phyloP scores from a whole-genome alignment of 2,888 invertebrate species.

The Empis livida region DNA sequence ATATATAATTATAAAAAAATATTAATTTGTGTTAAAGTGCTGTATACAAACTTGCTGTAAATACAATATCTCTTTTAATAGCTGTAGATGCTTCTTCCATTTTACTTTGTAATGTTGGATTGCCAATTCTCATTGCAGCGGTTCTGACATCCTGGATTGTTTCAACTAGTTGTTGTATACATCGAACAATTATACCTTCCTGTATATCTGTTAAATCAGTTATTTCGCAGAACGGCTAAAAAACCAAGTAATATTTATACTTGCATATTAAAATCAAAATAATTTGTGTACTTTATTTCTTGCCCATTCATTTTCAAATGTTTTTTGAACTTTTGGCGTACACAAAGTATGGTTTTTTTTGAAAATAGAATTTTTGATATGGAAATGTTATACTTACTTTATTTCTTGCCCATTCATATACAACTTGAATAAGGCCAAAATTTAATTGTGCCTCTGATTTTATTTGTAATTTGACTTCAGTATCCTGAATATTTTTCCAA shows the following conservation, averaged over 20 bases:
- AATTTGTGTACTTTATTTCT: conserved; percentile 59
- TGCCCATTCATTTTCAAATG: conserved; percentile 97
- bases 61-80: conserved; percentile 95
- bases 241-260: conserved; percentile 9
- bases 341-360: too few species aligned
- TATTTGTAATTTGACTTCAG: conserved; percentile 20
- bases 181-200: conserved; percentile 94
- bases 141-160: conserved; percentile 76
- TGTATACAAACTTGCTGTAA: conserved; percentile 92
- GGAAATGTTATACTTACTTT: conserved; percentile 39
- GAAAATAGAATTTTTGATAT: too few species aligned
- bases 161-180: conserved; percentile 94
- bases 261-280: conserved; percentile 3
- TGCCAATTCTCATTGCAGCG: conserved; percentile 86
- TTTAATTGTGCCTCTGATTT: conserved; percentile 54
- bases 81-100: conserved; percentile 90
- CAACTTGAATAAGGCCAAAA: conserved; percentile 86
- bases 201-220: conserved; percentile 88
- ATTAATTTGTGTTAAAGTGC: conserved; percentile 17
- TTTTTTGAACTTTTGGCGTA: too few species aligned
- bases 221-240: conserved; percentile 81
- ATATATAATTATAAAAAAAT: too few species aligned
- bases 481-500: conserved; percentile 57
- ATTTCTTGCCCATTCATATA: conserved; percentile 91
- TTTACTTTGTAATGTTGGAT: conserved; percentile 79